These are phyloP conservation scores for Gopherus flavomarginatus DNA, from an alignment of 2,113 vertebrate species.

Conservation along the genomic window DNA sequence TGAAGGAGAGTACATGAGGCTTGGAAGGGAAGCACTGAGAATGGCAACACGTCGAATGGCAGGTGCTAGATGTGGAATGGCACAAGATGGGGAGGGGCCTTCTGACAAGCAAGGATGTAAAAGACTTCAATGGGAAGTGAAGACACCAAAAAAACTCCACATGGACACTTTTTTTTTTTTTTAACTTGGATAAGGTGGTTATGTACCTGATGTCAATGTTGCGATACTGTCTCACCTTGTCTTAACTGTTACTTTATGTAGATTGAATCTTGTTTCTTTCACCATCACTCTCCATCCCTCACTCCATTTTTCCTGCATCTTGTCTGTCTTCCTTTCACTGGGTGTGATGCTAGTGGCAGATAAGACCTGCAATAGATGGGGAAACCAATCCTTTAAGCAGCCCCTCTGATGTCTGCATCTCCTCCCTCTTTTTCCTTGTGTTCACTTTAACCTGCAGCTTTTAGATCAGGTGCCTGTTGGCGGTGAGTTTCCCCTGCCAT, in stretches of 20 bases:
- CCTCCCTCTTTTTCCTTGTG: background rate
- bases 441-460: background rate
- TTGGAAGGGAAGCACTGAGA: background rate
- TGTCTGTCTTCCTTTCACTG: background rate
- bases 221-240: background rate
- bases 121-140: background rate
- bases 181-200: background rate
- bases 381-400: background rate
- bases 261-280: background rate
- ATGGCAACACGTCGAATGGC: background rate
- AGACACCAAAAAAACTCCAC: background rate
- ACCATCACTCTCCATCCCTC: background rate
- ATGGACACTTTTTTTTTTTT: background rate
- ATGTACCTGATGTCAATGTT: background rate
- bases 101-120: background rate
- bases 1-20: background rate
- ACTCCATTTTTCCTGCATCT: background rate
- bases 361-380: background rate
- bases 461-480: background rate
- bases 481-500: rapidly evolving
- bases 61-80: background rate
- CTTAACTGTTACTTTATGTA: slow-evolving; percentile 28
- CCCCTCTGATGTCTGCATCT: background rate
- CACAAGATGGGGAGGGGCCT: background rate
- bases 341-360: rapidly evolving